These are phyloP conservation scores for Hydractinia symbiolongicarpus DNA, from an alignment of 30 jellyfish, hydroid and myxozoan genomes.

Conservation along the genomic window DNA sequence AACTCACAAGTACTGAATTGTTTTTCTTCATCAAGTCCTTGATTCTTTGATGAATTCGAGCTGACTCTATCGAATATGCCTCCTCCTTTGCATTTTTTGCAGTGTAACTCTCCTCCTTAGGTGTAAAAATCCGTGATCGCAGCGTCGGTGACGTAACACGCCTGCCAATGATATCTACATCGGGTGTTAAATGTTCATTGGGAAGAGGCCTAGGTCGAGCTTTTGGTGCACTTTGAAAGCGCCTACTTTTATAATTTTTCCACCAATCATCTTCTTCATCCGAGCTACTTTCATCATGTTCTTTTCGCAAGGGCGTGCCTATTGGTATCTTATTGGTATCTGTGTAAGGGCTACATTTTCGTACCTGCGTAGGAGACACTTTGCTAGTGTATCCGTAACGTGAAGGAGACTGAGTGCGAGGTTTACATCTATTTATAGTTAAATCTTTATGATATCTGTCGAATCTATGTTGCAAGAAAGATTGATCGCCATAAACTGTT, in stretches of 20 bases:
- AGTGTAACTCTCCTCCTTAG: neutral
- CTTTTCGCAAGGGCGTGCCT: slow-evolving; percentile 18
- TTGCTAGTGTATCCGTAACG: slow-evolving; percentile 1
- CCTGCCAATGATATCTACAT: no score
- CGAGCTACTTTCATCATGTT: neutral
- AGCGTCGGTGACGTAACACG: no score
- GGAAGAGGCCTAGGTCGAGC: neutral
- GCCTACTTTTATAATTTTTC: neutral
- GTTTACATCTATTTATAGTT: slow-evolving; percentile 4
- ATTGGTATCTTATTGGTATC: slow-evolving; percentile 21
- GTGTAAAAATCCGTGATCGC: neutral
- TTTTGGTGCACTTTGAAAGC: neutral
- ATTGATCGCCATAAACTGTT: slow-evolving; percentile 34
- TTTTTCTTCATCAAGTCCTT: slow-evolving; percentile 54
- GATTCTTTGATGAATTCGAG: slow-evolving; percentile 46
- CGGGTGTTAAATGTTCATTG: no score
- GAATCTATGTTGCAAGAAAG: slow-evolving; percentile 39
- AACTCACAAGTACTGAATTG: slow-evolving; percentile 64
- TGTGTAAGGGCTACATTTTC: slow-evolving; percentile 31
- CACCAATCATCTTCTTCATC: neutral
- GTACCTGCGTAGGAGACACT: slow-evolving; percentile 36
- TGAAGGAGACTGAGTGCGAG: neutral
- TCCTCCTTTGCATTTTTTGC: slow-evolving; percentile 6
- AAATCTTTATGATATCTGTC: slow-evolving; percentile 7
- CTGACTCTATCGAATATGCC: slow-evolving; percentile 33